Conservation (phyloP, 1,140 invertebrate genomes). For the Monochamus saltuarius region DNA sequence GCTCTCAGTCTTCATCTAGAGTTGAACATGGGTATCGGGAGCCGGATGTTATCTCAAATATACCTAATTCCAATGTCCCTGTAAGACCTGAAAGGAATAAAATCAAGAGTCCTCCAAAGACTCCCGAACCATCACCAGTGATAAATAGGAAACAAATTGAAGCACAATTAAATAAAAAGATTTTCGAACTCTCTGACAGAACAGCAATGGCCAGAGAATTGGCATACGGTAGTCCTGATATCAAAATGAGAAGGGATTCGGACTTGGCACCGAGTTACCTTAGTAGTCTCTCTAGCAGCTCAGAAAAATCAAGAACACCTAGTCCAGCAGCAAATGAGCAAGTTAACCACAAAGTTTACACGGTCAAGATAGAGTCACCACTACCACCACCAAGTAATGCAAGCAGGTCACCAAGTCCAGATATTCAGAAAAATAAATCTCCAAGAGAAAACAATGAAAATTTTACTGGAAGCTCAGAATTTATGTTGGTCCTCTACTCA, state of each 20-base stretch:
- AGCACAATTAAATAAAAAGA: conserved; percentile 32
- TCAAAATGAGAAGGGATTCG: conserved; percentile 40
- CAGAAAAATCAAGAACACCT: conserved; percentile 18
- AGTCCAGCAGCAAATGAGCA: conserved; percentile 11
- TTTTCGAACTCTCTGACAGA: conserved; percentile 47
- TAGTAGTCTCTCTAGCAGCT: neutral
- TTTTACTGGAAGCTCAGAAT: conserved; percentile 65
- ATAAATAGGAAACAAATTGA: conserved; percentile 29
- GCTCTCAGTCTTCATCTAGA: conserved; percentile 41
- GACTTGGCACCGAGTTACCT: conserved; percentile 1
- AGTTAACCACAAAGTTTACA: conserved; percentile 24
- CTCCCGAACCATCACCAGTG: conserved; percentile 45
- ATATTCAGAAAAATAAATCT: conserved; percentile 20
- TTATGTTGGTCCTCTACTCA: conserved; percentile 77
- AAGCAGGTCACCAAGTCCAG: neutral
- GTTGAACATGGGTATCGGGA: conserved; percentile 19
- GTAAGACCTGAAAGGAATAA: conserved; percentile 43
- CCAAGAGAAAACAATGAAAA: conserved; percentile 35
- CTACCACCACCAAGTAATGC: no score
- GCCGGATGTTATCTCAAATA: neutral
- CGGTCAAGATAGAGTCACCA: conserved; percentile 27
- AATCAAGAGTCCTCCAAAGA: conserved; percentile 45
- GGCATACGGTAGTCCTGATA: conserved; percentile 47
- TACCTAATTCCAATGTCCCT: conserved; percentile 25
- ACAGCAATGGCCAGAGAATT: conserved; percentile 44